These are phyloP conservation scores for Rhombomys opimus DNA, from an alignment of 2,113 vertebrate species.

Conservation along the genomic window DNA sequence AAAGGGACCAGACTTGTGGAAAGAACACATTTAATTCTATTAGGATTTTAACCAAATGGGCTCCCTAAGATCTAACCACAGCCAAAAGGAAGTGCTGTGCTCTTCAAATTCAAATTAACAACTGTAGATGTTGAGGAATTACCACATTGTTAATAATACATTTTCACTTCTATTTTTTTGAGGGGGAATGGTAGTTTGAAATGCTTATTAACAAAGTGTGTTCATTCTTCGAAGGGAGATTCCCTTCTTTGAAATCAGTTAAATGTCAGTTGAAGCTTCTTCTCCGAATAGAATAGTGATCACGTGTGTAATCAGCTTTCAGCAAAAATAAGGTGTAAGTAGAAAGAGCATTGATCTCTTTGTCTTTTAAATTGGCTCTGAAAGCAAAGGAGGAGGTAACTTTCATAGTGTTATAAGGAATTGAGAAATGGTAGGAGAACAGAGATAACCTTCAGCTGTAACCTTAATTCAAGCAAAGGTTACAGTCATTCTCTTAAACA, in stretches of 20 bases:
- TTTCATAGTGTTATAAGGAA: neutral
- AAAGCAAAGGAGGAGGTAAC: slow-evolving; percentile 42
- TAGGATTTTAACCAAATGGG: neutral
- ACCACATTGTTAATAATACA: neutral
- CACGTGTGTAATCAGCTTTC: slow-evolving; percentile 48
- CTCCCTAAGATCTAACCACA: neutral
- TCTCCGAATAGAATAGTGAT: slow-evolving; percentile 59
- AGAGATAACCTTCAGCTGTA: neutral
- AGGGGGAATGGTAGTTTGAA: slow-evolving; percentile 35
- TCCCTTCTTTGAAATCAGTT: slow-evolving; percentile 60
- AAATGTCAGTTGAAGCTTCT: slow-evolving; percentile 61
- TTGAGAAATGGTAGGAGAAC: slow-evolving; percentile 22
- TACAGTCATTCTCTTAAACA: slow-evolving; percentile 1
- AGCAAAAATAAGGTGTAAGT: slow-evolving; percentile 21
- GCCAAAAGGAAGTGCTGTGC: neutral
- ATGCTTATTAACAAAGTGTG: slow-evolving; percentile 27
- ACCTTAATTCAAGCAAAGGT: neutral
- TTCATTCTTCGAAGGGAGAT: slow-evolving; percentile 49
- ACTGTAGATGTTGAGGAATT: slow-evolving; percentile 19
- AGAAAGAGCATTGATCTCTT: slow-evolving; percentile 66
- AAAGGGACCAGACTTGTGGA: neutral
- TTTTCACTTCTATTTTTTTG: slow-evolving; percentile 7
- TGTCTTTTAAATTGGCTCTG: slow-evolving; percentile 56
- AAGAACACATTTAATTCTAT: neutral
- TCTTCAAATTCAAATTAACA: slow-evolving; percentile 47